Base-by-base conservation (phyloP, 2,797 vertebrate species). In the Sebastes melanostomus region DNA sequence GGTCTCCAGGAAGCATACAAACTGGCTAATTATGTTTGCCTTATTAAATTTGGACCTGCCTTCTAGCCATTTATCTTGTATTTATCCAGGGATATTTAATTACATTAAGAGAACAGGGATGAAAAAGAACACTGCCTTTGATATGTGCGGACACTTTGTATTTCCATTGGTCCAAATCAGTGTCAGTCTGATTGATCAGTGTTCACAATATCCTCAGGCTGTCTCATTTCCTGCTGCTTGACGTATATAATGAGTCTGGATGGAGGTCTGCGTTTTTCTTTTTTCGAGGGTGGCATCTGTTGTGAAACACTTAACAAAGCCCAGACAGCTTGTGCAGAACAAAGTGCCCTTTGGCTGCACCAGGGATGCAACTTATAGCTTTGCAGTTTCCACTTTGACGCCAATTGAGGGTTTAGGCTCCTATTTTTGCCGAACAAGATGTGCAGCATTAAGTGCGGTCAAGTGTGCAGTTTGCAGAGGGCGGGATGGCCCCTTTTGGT, bases 11-110 rank as follows among this genome's bases (percentile, higher is more conserved):
- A 93, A 92, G 82, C 84, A 86, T 58, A 84, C 77, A 86, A 90
- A 89, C 85, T 18, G 72, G 81, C 69, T 95, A 91, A 95, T 94
- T 90, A 90, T 46, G 72, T 93, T 93, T 89, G 85, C 60, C 50
- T 93, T 72, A 95, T 93, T 93, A 77, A 63, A 92, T 94, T 92
- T 82, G 42, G 77, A 58, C 81, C 69, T 24, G 82, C 83, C 82
- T 63, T 81, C 82, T 12, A 73, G 83, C 84, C 89, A 91, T 88
- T 89, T 84, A 75, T 91, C 90, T 88, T 84, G 80, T 84, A 87
- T 93, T 91, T 83, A 78, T 90, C 86, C 68, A 30, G 59, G 72
- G 75, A 88, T 78, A 81, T 74, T 83, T 91, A 92, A 94, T 93
- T 22, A 62, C 46, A 86, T 93, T 91, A 83, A 46, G 75, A 79